Evolutionary conservation across 2,113 vertebrate species (phyloP), one percentile per base, ranked within the genome.

Genomic region (Podarcis cretensis): DNA sequence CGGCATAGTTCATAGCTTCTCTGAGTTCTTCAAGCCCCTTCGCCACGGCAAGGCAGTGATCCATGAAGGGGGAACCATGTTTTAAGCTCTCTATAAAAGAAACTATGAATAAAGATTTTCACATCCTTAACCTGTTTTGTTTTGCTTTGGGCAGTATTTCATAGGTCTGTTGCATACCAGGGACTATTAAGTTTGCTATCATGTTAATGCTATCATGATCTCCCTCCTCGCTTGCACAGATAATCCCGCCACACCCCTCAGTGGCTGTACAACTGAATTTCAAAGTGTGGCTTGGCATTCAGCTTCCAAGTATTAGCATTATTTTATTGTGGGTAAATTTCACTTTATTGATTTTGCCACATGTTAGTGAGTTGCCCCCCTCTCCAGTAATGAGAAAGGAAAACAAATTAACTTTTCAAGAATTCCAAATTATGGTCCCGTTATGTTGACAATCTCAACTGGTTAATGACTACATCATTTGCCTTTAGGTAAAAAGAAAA

Each of bases 51-150:
- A n/a, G n/a, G n/a, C n/a, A n/a, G n/a, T n/a, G n/a, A n/a, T n/a
- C n/a, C n/a, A n/a, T n/a, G n/a, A n/a, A n/a, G n/a, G 35, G 37
- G n/a, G 54, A 30, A n/a, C 30, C 0, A 0, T 6, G 18, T 37
- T n/a, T 85, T 87, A 59, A 3, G 4, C 69, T 90, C 84, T 81
- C 32, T 40, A 1, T 68, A 1, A 48, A 83, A 40, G 27, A 18
- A 59, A 23, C 23, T 27, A 59, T 57, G 35, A 16, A 10, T 66
- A 77, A 66, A 86, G 12, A 4, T 84, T 14, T 6, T 2, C 0
- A 0, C 77, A 84, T 25, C 3, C 1, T n/a, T 79, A 90, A 66
- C 1, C 1, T 21, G 12, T 0, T 5, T 65, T 14, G 65, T 5
- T 91, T 21, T 69, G 30, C 32, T 89, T 21, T 79, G n/a, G 4